Base-by-base conservation (phyloP, 2,888 invertebrate species). In the Philhelius pedissequus region DNA sequence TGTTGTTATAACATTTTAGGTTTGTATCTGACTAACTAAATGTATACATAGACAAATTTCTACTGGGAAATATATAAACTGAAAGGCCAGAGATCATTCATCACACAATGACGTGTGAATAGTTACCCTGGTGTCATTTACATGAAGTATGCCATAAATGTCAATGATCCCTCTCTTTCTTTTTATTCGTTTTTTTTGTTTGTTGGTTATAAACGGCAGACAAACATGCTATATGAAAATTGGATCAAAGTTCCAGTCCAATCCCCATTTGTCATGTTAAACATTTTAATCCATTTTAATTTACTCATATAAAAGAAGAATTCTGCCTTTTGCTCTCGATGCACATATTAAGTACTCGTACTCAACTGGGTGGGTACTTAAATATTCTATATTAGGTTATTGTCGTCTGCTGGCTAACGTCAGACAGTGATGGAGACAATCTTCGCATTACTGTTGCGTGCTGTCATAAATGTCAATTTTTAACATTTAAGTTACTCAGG, bases 241-340 rank as follows among this genome's bases (percentile, higher is more conserved):
- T 40, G 56, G 80, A 64, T 56, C 60, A 74, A 27, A 54, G 32
- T 54, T 35, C 30, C 54, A 58, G 38, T 35, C 48, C 48, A 50
- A 54, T 66, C 27, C 27, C 38, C 50, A 62, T 69, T 54, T 75
- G 80, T 64, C 80, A 80, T 70, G 62, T 69, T 50, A 40, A 74
- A 50, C 75, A 75, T 27, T 64, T 64, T 69, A 80, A 70, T 80
- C 54, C 62, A 80, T 54, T 64, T 75, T 48, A 75, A 80, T 80
- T 62, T 54, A 60, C 38, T 48, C 70, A 45, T 48, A 68, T 38
- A 27, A 11, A 45, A 7, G 13, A 25, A 25, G 2, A n/a, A 1
- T 52, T 50, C 66, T 40, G 22, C n/a, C n/a, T 54, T 1, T 5
- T 56, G 40, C 58, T 58, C 66, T 62, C 45, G 69, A 75, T 80